Base-by-base conservation (phyloP, 2,888 invertebrate genomes). In the Plagiodera versicolora region DNA sequence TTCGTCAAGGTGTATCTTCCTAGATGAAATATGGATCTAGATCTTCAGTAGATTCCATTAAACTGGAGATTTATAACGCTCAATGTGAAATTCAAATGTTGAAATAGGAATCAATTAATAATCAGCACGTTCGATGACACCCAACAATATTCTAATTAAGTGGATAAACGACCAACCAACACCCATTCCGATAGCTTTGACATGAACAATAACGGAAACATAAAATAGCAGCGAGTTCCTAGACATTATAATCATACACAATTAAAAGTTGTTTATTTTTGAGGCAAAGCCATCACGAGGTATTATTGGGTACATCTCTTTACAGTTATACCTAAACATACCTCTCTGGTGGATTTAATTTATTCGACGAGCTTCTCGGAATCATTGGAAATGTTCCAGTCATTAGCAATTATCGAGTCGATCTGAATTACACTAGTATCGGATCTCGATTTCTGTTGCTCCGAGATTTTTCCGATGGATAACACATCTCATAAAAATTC, bases 241-340 rank as follows among this genome's bases (percentile, higher is more conserved):
- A 62, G 52, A 57, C 59, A 55, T 58, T 50, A 50, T 58, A 59
- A 58, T 62, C 53, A 63, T 48, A 44, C 53, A 57, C 54, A 57
- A 59, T 63, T 63, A 59, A 60, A 57, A 54, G 57, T 62, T 56
- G 58, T 60, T 60, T 60, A 54, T 63, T 57, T 56, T 52, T 45
- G 39, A 53, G 58, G 52, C 53, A 59, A 44, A 50, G 44, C 50
- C 39, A 58, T 32, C 57, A 28, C 45, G 28, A 57, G 17, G 35
- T 57, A 51, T 46, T 45, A 60, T 55, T 60, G 50, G 20, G 60
- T 55, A 60, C 60, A 55, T 60, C 49, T 11, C n/a, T 60, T 60
- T 60, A 60, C 60, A 60, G 60, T 60, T 59, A 55, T 11, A 6
- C 24, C 55, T 28, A 44, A 49, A 49, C 50, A 59, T 55, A 55